Evolutionary conservation across 2,113 vertebrate genomes (phyloP), one percentile per base, ranked within the genome.

Genomic region (Muntiacus reevesi): DNA sequence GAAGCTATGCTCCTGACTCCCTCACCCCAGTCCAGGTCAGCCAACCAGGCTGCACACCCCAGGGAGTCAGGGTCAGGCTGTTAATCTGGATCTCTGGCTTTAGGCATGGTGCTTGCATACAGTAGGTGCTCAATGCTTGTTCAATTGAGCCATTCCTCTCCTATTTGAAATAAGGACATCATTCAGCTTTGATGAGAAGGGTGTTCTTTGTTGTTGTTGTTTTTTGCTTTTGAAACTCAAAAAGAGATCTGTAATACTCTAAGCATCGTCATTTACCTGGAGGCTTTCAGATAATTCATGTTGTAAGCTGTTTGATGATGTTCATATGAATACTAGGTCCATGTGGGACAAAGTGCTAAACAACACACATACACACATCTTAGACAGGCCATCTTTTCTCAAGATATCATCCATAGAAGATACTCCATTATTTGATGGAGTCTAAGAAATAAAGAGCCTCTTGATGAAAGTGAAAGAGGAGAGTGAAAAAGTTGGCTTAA

Each of bases 1-100:
- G 43, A 91, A 59, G 10, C 3, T 12, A 45, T 6, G 3, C 25
- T 43, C 71, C 23, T 13, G n/a, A 43, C 4, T 7, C 4, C 10
- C 3, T 10, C 2, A 1, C 7, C 30, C 5, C 3, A 14, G 0
- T 9, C 91, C 11, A 16, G 43, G 76, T 28, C 62, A 12, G 52
- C 47, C 23, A 36, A 17, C 15, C 0, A 2, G 11, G 17, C 4
- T 21, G 10, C 2, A 2, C 13, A 3, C 0, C 0, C 47, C 1
- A 6, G 4, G 30, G 40, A n/a, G 10, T 33, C 57, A 4, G 36
- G 1, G 40, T 43, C 33, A 4, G 1, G 43, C n/a, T 11, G 27
- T 8, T 15, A 1, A 3, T 3, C 8, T 27, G n/a, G 1, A 16
- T 30, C 52, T 60, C 59, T 19, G 82, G 59, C 60, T 54, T 12